Evolutionary conservation across 2,113 vertebrate genomes (phyloP), one percentile per base, ranked within the genome.

Genomic region (Paramisgurnus dabryanus): DNA sequence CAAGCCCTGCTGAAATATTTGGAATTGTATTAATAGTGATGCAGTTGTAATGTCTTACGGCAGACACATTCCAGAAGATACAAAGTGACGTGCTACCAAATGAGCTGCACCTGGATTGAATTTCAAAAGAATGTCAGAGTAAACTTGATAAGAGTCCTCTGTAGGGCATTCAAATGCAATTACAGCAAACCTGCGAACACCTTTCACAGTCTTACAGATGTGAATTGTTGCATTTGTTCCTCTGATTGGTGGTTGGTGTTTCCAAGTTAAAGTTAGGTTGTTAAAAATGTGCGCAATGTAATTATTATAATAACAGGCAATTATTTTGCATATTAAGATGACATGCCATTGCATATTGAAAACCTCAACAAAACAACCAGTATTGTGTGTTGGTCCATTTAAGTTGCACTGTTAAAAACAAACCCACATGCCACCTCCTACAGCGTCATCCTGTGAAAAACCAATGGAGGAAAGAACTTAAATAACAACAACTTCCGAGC

Each of bases 401-500:
- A 11, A 49, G 8, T 49, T 49, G 11, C 53, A 55, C 53, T 15
- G 13, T 58, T 63, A 43, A 66, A 72, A 10, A 58, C 49, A 40
- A 8, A 69, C 45, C 15, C 13, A 47, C 49, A 50, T n/a, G 13
- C 45, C n/a, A 50, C 43, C 67, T 41, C 61, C 43, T 74, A 49
- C 27, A 53, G 43, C 66, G 17, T 55, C 49, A 55, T 82, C 63
- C 69, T 73, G 76, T 69, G 71, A 81, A 85, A 85, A 85, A 89
- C 67, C 78, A 85, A 83, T 78, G 5, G 45, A 86, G 85, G 81
- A 86, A 86, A 72, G 41, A 72, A 67, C 77, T 80, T 70, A 39
- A 34, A 83, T 80, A 61, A 79, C 87, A 88, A 89, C 84, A 80
- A 89, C 87, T 88, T 90, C 88, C 80, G 72, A 89, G 85, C 76